Base-by-base conservation (phyloP, 2,113 vertebrate genomes). In the Bubo bubo region DNA sequence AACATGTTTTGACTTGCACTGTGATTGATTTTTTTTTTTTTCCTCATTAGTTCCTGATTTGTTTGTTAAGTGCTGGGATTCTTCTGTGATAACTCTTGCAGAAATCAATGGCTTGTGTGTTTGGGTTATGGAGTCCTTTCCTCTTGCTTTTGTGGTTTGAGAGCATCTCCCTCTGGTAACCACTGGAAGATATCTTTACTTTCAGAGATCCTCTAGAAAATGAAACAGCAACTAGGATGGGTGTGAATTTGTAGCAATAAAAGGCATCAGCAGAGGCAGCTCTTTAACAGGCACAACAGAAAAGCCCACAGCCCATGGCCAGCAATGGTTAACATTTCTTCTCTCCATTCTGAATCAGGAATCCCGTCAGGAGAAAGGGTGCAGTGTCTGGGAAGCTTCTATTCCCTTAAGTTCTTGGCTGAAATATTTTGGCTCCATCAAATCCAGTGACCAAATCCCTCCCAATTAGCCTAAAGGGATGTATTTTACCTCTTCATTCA, bases 31-130 rank as follows among this genome's bases (percentile, higher is more conserved):
- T 52, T 62, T 68, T 45, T 45, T 71, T 80, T 89, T 70, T 26
- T 32, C 47, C 67, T 94, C 71, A 76, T 96, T 96, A 96, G 73
- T 27, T 94, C 60, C 60, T 79, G 50, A 92, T 91, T 85, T 86
- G 43, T 88, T 81, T 71, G 47, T 87, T 94, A 93, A 95, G n/a
- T 76, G 60, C 49, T 73, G 80, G 77, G 41, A 70, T 89, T 80
- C 72, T 94, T 90, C 58, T 64, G 49, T 60, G 85, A 60, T 70
- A 82, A 86, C 11, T 84, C 81, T 62, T 94, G 30, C 24, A 66
- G 55, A 91, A 95, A 94, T 93, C 64, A 49, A 72, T 93, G 86
- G 14, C 50, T 89, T 62, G 9, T 50, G 49, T 41, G 43, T 66
- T 83, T 88, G 74, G 60, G 58, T 80, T 82, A n/a, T 45, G 53